A percentile compares a stretch with the other conserved stretches of the same genome.
These are phyloP conservation scores for Amiota mariae DNA, from an alignment of 2,888 invertebrate genomes.

Conservation along the genomic window DNA sequence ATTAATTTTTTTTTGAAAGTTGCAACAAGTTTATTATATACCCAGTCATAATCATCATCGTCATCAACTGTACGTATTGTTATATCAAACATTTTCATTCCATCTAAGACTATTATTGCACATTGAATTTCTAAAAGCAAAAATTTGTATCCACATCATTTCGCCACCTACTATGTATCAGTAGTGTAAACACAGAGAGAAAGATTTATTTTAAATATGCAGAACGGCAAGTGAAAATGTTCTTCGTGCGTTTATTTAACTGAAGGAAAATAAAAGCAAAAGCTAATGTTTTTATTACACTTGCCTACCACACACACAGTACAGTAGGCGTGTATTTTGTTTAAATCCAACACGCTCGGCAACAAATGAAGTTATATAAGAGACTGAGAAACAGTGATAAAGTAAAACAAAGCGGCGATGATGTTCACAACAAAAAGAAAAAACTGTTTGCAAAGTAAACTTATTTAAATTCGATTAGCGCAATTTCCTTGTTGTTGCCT, in stretches of 20 bases:
- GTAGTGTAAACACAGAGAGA: neutral
- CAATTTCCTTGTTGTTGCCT: slow-evolving; percentile 47
- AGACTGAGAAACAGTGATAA: slow-evolving; percentile 26
- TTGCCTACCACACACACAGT: slow-evolving; percentile 15
- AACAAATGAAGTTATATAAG: slow-evolving; percentile 25
- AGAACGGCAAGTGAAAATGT: slow-evolving; percentile 31
- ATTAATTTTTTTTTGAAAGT: no score
- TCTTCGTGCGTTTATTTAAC: slow-evolving; percentile 28
- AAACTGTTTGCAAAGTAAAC: slow-evolving; percentile 61
- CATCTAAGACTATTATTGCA: no score
- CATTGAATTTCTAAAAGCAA: no score
- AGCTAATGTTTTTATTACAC: slow-evolving; percentile 56
- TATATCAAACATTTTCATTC: no score
- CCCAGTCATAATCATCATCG: no score
- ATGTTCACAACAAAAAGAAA: slow-evolving; percentile 20
- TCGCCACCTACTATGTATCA: neutral
- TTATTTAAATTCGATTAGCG: slow-evolving; percentile 67
- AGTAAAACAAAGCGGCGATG: slow-evolving; percentile 42
- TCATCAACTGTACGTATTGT: no score
- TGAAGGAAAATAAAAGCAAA: slow-evolving; percentile 35
- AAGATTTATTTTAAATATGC: slow-evolving; percentile 55
- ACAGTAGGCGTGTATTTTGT: slow-evolving; percentile 37
- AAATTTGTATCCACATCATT: no score
- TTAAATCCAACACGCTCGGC: slow-evolving; percentile 42
- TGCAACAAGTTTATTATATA: no score